phyloP scores from a whole-genome alignment of 2,113 vertebrate species.

The Pterocles burchelli region DNA sequence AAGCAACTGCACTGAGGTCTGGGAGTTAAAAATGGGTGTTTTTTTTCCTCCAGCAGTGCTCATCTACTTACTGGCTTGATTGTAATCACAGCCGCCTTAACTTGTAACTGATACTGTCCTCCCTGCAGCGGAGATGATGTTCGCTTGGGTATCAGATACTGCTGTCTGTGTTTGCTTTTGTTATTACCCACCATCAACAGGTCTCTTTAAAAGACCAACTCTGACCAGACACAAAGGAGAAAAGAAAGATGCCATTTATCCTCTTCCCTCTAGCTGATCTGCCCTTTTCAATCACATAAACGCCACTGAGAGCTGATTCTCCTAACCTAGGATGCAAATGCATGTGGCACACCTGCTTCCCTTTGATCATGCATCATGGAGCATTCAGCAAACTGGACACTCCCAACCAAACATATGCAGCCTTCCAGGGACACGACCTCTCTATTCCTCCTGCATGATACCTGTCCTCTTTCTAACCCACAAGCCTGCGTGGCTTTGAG shows the following conservation, averaged over 20 bases:
- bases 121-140: neutral
- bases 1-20: neutral
- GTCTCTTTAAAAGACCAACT: slow-evolving; percentile 17
- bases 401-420: neutral
- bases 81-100: slow-evolving; percentile 47
- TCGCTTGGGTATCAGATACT: neutral
- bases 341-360: neutral
- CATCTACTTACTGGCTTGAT: slow-evolving; percentile 2
- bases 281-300: neutral
- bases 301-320: neutral
- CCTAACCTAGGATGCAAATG: neutral
- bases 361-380: neutral
- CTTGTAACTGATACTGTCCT: slow-evolving; percentile 24
- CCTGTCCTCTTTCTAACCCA: neutral
- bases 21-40: neutral
- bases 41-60: neutral
- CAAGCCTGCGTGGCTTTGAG: neutral
- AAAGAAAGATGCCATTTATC: neutral
- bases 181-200: slow-evolving; percentile 26
- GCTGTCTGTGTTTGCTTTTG: slow-evolving; percentile 20
- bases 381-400: neutral
- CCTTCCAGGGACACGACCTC: neutral
- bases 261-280: neutral
- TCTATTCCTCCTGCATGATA: neutral
- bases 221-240: neutral